These are phyloP conservation scores for Cinara cedri DNA, from an alignment of 2,888 invertebrate genomes.

Conservation along the genomic window DNA sequence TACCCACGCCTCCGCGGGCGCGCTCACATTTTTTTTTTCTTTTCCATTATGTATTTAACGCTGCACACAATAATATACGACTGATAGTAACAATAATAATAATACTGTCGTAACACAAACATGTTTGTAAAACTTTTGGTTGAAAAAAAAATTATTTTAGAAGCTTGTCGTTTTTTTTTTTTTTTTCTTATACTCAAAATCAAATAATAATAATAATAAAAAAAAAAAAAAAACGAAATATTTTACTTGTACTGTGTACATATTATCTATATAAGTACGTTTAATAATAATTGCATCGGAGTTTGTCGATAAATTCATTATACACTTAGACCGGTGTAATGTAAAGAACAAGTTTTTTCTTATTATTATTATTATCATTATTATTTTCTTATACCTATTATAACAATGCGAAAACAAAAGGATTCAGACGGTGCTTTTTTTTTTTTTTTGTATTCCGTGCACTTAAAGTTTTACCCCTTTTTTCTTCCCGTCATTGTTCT, in stretches of 20 bases:
- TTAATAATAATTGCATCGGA: not conserved
- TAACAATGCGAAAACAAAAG: constrained; percentile 27
- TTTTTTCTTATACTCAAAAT: not conserved
- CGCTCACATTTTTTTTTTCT: constrained; percentile 31
- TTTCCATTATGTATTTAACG: not conserved
- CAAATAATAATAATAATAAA: too few species aligned
- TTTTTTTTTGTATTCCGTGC: constrained; percentile 8
- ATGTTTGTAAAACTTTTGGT: too few species aligned
- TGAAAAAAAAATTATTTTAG: constrained; percentile 1
- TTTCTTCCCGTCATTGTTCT: constrained; percentile 54
- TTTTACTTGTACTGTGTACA: not conserved
- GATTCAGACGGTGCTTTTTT: constrained; percentile 31
- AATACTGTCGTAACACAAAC: too few species aligned
- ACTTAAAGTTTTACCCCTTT: constrained; percentile 53
- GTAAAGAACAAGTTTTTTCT: not conserved
- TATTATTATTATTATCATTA: too few species aligned
- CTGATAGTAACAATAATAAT: too few species aligned
- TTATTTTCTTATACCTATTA: constrained; percentile 29
- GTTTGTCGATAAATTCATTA: constrained; percentile 31
- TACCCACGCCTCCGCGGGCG: constrained; percentile 8
- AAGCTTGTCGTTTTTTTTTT: too few species aligned
- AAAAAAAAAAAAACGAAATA: too few species aligned
- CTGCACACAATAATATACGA: not conserved
- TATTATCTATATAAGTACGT: not conserved
- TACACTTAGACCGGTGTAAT: not conserved